Evolutionary conservation across 2,113 vertebrate species (phyloP), one percentile per base, ranked within the genome.

Genomic region (Neopipo cinnamomea): DNA sequence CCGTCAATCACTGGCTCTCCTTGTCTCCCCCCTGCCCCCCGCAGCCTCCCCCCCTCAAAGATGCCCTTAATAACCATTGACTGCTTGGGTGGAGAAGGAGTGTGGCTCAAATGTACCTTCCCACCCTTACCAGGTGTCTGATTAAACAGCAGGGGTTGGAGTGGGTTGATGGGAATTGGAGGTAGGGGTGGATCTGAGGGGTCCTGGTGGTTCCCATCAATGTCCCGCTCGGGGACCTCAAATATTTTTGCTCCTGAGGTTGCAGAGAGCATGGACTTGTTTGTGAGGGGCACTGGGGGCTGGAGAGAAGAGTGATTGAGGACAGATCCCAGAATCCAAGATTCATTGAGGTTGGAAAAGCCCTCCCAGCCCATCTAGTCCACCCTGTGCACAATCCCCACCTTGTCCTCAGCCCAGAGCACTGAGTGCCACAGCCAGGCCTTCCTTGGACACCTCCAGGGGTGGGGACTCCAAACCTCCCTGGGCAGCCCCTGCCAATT

Each of bases 21-120:
- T 93, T 56, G 18, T 63, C 96, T 97, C 35, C 72, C 78, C 85
- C 23, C 81, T 80, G n/a, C n/a, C n/a, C 39, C 39, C 39, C 39
- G 91, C n/a, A n/a, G n/a, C n/a, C n/a, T n/a, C n/a, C n/a, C n/a
- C n/a, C n/a, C n/a, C n/a, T n/a, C n/a, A 76, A 95, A 96, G 94
- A 92, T 88, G 80, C 91, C 83, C 52, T 96, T 90, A 97, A 95
- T 90, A 94, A 92, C 85, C 93, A 95, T 94, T 75, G 90, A 97
- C 96, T 97, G 93, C 13, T 66, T 47, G 84, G n/a, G n/a, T n/a
- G 89, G 89, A 95, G 91, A 81, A 90, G 92, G 65, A 93, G 49
- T 6, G 53, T 50, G 89, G 71, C 77, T 85, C 78, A 84, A 91
- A 93, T 95, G 92, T 84, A 91, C 85, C 81, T 96, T 92, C 49